A percentile compares a stretch with the other conserved stretches of the same genome.
These are phyloP conservation scores for Epiperipatus broadwayi DNA, from an alignment of 2,888 invertebrate genomes.

Conservation along the genomic window DNA sequence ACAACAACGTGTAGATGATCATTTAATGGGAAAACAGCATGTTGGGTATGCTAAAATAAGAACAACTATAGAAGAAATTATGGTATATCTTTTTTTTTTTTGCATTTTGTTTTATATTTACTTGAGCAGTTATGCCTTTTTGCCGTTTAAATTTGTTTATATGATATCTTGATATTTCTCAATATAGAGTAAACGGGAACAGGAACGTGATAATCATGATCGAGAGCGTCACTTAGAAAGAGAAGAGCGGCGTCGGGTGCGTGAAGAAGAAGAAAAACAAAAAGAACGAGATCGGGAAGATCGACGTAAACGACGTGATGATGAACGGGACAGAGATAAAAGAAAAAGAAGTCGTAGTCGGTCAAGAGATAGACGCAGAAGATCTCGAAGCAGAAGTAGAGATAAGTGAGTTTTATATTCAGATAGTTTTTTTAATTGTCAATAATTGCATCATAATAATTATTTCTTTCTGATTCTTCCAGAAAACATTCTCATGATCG, in stretches of 20 bases:
- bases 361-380: slow-evolving; percentile 8
- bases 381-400: slow-evolving; percentile 12
- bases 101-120: slow-evolving; percentile 8
- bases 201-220: slow-evolving; percentile 36
- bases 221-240: slow-evolving; percentile 35
- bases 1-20: slow-evolving; percentile 90
- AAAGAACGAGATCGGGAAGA: slow-evolving; percentile 30
- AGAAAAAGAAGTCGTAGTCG: slow-evolving; percentile 12
- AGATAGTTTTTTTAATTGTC: too few relatives aligned
- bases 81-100: slow-evolving; percentile 12
- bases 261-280: slow-evolving; percentile 19
- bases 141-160: slow-evolving; percentile 9
- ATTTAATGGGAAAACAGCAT: slow-evolving; percentile 95
- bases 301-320: too few relatives aligned
- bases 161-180: slow-evolving; percentile 17
- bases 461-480: too few relatives aligned
- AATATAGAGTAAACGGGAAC: slow-evolving; percentile 30
- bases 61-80: slow-evolving; percentile 35
- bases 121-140: neutral
- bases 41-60: slow-evolving; percentile 57
- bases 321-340: too few relatives aligned
- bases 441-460: too few relatives aligned
- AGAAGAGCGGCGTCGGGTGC: slow-evolving; percentile 24
- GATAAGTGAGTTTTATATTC: too few relatives aligned
- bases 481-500: too few relatives aligned